Evolutionary conservation across 2,113 vertebrate genomes (phyloP).

Genomic region (Chlamydotis undulata): DNA sequence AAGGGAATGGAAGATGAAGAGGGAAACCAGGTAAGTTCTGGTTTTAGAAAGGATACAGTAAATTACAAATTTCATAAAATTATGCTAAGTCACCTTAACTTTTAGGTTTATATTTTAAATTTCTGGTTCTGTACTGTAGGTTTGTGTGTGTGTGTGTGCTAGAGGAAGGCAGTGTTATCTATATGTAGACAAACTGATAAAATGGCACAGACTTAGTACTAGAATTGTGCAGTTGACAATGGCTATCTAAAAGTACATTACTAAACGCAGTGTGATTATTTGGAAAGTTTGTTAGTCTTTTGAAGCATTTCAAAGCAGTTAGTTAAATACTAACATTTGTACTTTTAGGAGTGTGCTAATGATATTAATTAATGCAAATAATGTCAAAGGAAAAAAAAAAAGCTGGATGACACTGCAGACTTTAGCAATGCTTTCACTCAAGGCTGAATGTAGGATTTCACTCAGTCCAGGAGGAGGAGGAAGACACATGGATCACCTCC

Average conservation of each 20-base stretch:
- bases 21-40: background rate
- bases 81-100: background rate
- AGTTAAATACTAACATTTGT: background rate
- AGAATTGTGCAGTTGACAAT: background rate
- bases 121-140: too few species aligned
- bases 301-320: background rate
- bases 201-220: background rate
- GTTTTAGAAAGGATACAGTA: background rate
- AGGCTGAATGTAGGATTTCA: background rate
- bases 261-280: background rate
- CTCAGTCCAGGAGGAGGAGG: background rate
- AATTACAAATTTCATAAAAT: background rate
- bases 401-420: background rate
- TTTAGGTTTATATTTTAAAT: background rate
- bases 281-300: background rate
- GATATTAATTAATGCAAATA: background rate
- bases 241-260: background rate
- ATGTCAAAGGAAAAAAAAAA: background rate
- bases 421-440: background rate
- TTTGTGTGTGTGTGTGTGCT: background rate
- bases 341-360: background rate
- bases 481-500: background rate
- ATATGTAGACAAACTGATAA: background rate
- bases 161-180: background rate
- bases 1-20: background rate